Conservation (phyloP, 2,113 vertebrate species). For the Oryzias melastigma region DNA sequence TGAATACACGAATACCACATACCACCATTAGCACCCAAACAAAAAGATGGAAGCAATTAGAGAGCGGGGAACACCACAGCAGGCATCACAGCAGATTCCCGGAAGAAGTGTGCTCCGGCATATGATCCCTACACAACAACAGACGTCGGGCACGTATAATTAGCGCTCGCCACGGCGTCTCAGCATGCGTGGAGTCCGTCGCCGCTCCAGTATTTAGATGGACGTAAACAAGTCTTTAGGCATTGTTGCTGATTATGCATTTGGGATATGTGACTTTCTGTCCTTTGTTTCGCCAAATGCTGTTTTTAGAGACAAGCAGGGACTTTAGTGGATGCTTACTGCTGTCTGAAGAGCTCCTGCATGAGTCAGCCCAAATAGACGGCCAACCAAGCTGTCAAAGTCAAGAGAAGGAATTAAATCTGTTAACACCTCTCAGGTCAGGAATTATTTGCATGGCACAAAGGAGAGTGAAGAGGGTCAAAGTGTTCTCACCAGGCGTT, state of each 20-base stretch:
- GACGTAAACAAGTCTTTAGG: conserved; percentile 28
- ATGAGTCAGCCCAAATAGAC: no score
- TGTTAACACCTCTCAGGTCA: conserved; percentile 43
- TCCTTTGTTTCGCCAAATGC: not conserved
- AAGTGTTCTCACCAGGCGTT: conserved; percentile 51
- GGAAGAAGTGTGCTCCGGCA: conserved; percentile 68
- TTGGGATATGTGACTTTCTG: conserved; percentile 29
- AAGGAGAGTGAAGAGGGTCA: conserved; percentile 65
- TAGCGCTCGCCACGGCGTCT: conserved; percentile 52
- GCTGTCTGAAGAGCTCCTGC: no score
- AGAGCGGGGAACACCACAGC: conserved; percentile 60
- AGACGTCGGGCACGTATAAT: conserved; percentile 66
- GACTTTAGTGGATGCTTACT: no score
- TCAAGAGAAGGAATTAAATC: conserved; percentile 45
- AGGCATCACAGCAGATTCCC: conserved; percentile 64
- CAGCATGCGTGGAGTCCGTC: conserved; percentile 51
- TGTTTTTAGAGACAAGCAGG: not conserved
- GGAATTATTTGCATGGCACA: conserved; percentile 58
- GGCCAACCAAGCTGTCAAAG: conserved; percentile 4
- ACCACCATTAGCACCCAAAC: conserved; percentile 44
- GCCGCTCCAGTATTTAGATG: conserved; percentile 45
- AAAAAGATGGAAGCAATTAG: conserved; percentile 65
- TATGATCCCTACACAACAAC: conserved; percentile 67
- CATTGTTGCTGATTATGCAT: conserved; percentile 50
- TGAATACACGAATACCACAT: conserved; percentile 55